Percentiles rank a stretch among this genome's conserved stretches.
phyloP scores from a whole-genome alignment of 2,888 invertebrate genomes.

The Campoplex nolae region DNA sequence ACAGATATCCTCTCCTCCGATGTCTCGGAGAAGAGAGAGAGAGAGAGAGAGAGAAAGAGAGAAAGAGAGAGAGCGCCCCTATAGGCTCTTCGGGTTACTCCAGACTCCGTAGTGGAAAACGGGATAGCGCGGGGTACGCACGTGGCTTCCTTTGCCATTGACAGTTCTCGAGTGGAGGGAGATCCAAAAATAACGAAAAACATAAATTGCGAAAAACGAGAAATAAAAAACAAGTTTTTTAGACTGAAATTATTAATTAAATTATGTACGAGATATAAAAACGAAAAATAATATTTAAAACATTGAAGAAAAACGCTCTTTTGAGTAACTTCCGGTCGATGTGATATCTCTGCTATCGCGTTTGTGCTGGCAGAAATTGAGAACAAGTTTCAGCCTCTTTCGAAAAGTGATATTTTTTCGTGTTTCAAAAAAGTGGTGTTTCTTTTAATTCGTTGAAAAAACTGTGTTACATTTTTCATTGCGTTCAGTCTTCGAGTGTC shows the following conservation, averaged over 20 bases:
- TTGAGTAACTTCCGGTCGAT: not conserved
- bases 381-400: not conserved
- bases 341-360: not conserved
- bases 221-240: not conserved
- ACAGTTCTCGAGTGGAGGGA: constrained; percentile 65
- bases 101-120: constrained; percentile 71
- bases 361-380: not conserved
- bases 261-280: not conserved
- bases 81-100: constrained; percentile 55
- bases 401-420: constrained; percentile 26
- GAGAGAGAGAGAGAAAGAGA: constrained; percentile 56
- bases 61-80: constrained; percentile 53
- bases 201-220: constrained; percentile 12
- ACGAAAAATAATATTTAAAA: not conserved
- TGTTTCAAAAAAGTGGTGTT: not conserved
- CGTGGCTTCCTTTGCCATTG: constrained; percentile 71
- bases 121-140: constrained; percentile 72
- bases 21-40: constrained; percentile 35
- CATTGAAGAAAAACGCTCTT: not conserved
- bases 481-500: not conserved
- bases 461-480: not conserved
- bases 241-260: not conserved
- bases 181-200: constrained; percentile 27
- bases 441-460: not conserved
- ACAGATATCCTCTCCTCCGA: constrained; percentile 53